A percentile compares a stretch with the other conserved stretches of the same genome.
phyloP scores from a whole-genome alignment of 2,113 vertebrate genomes.

The Xenopus tropicalis region DNA sequence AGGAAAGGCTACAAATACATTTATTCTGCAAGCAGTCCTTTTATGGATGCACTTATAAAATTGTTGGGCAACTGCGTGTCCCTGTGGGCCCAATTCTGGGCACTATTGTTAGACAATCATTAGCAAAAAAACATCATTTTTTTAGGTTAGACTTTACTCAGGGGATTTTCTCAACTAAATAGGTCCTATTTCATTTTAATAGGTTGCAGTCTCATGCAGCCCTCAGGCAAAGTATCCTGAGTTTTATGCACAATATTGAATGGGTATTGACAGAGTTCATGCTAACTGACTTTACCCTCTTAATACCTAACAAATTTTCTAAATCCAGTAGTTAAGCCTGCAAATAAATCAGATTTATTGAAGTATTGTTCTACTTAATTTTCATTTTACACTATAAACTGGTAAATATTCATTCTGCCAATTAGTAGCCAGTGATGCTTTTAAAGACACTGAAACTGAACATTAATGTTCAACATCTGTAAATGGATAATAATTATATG shows the following conservation, averaged over 20 bases:
- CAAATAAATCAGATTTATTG: constrained; percentile 19
- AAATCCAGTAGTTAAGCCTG: constrained; percentile 38
- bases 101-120: constrained; percentile 26
- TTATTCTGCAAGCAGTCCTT: constrained; percentile 6
- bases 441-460: too few species aligned
- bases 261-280: constrained; percentile 54
- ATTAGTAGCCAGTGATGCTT: too few species aligned
- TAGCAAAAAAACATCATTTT: constrained; percentile 36
- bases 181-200: constrained; percentile 47
- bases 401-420: too few species aligned
- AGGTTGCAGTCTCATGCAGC: constrained; percentile 41
- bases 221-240: constrained; percentile 30
- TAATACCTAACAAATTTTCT: constrained; percentile 52
- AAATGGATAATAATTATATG: too few species aligned
- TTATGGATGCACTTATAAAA: constrained; percentile 42
- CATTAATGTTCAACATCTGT: too few species aligned
- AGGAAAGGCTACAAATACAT: neutral
- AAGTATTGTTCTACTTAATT: too few species aligned
- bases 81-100: accelerated
- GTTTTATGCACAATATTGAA: constrained; percentile 31
- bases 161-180: constrained; percentile 41
- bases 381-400: too few species aligned
- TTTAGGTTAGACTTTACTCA: constrained; percentile 43
- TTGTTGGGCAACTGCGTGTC: constrained; percentile 15
- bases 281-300: constrained; percentile 39